Percentiles rank a stretch among this genome's conserved stretches.
Conservation (phyloP, 2,888 invertebrate genomes). For the Cerastis leucographa region DNA sequence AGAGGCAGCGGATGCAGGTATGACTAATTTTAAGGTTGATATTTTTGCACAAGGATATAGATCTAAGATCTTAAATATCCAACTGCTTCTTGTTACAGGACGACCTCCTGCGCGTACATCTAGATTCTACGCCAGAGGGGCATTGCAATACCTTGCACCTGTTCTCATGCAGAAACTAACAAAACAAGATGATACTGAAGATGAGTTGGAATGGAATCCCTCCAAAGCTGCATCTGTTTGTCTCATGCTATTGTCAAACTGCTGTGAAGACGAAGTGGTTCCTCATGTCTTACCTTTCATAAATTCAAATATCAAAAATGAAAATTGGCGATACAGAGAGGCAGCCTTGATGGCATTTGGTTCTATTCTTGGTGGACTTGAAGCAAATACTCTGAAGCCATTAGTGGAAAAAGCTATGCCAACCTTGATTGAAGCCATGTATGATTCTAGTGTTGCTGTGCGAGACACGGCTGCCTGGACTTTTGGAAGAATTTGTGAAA, state of each 20-base stretch:
- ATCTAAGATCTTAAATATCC: neutral
- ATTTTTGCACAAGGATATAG: neutral
- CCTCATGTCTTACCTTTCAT: conserved; percentile 99
- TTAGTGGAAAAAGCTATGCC: conserved; percentile 99
- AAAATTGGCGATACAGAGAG: conserved; percentile 98
- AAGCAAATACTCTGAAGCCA: conserved; percentile 96
- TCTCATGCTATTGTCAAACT: conserved; percentile 98
- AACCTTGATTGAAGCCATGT: conserved; percentile 98
- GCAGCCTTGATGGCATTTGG: conserved; percentile 99
- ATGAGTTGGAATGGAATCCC: conserved; percentile 99
- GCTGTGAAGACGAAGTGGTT: conserved; percentile 99
- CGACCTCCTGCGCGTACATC: conserved; percentile 98
- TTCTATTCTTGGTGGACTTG: conserved; percentile 97
- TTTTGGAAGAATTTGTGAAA: conserved; percentile 99
- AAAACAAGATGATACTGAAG: conserved; percentile 99
- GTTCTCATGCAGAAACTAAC: conserved; percentile 98
- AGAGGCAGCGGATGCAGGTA: conserved; percentile 96
- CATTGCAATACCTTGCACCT: conserved; percentile 98
- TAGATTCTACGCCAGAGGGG: conserved; percentile 99
- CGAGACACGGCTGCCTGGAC: conserved; percentile 99
- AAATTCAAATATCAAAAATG: conserved; percentile 97
- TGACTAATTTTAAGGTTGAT: conserved; percentile 9
- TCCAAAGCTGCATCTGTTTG: conserved; percentile 99
- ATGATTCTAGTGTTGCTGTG: conserved; percentile 98
- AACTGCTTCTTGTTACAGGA: conserved; percentile 86